Conservation (phyloP, 2,888 invertebrate species). For the Entomobrya proxima region DNA sequence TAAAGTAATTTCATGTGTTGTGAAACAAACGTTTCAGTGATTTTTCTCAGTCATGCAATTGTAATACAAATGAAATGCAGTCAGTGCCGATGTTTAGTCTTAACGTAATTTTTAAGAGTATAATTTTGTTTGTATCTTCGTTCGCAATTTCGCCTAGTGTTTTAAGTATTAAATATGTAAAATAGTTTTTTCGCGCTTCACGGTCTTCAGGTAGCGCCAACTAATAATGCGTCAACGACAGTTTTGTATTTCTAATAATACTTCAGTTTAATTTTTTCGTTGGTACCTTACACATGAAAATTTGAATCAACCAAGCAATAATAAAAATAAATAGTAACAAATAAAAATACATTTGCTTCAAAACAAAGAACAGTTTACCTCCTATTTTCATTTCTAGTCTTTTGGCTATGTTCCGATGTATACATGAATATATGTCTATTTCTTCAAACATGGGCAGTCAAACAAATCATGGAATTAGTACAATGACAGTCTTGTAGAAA, state of each 20-base stretch:
- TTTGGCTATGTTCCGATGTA: too few relatives aligned
- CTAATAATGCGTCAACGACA: neutral
- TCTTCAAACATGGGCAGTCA: too few relatives aligned
- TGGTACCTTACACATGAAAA: conserved; percentile 16
- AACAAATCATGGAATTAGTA: too few relatives aligned
- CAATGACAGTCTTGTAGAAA: too few relatives aligned
- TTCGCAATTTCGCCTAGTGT: conserved; percentile 58
- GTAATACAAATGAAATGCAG: conserved; percentile 41
- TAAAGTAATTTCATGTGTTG: neutral
- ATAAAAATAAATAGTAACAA: conserved; percentile 36
- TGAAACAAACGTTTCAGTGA: conserved; percentile 41
- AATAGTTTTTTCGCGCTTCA: conserved; percentile 18
- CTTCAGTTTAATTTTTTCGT: neutral
- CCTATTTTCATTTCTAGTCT: neutral
- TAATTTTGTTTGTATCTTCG: conserved; percentile 50
- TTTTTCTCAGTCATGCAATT: conserved; percentile 52
- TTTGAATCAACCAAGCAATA: conserved; percentile 48
- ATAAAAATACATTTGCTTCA: conserved; percentile 45
- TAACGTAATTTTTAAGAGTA: conserved; percentile 42
- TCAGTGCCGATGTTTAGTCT: conserved; percentile 58
- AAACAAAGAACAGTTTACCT: neutral
- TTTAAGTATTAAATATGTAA: conserved; percentile 26
- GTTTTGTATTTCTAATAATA: conserved; percentile 31
- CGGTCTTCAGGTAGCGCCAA: neutral
- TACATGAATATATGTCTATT: too few relatives aligned